Evolutionary conservation across 1,140 invertebrate species (phyloP), one percentile per base, ranked within the genome.

Genomic region (Brachionus calyciflorus): DNA sequence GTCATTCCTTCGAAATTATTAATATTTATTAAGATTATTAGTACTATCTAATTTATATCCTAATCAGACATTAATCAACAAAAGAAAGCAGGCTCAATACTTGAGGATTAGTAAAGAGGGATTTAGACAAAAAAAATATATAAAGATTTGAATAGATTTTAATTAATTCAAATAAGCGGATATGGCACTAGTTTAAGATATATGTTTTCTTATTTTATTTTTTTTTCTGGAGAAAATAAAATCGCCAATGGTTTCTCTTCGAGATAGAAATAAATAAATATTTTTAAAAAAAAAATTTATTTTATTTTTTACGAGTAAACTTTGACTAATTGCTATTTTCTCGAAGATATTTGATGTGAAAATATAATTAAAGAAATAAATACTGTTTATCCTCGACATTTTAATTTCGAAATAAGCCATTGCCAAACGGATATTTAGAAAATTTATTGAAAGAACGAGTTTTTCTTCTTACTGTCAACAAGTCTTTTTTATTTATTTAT

Each of bases 401-500:
- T 19, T 26, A 28, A 33, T 17, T 28, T 28, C 53, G 53, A 24
- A 55, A 55, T 55, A 28, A 28, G 12, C 55, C 55, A 60, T 60
- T 60, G 55, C 55, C 55, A 60, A 60, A 60, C 55, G 55, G 55
- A 60, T 33, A 60, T 60, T 60, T 60, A 17, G 37, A 33, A 33
- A 33, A 17, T 28, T 37, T 60, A 5, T 37, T 9, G 33, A 37
- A 37, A 37, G 33, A 37, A 9, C 3, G 33, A 37, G 33, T 37
- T 49, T 49, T 60, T n/a, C n/a, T n/a, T n/a, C n/a, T n/a, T n/a
- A n/a, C n/a, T 60, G 55, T 60, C 55, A 60, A 60, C 55, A 60
- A 60, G 55, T 60, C 37, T 9, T 37, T 5, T 60, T 37, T 60
- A 33, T 60, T 60, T 60, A 60, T 60, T 49, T 49, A n/a, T 6